Conservation (phyloP, 2,113 vertebrate species). For the Agelaius tricolor region DNA sequence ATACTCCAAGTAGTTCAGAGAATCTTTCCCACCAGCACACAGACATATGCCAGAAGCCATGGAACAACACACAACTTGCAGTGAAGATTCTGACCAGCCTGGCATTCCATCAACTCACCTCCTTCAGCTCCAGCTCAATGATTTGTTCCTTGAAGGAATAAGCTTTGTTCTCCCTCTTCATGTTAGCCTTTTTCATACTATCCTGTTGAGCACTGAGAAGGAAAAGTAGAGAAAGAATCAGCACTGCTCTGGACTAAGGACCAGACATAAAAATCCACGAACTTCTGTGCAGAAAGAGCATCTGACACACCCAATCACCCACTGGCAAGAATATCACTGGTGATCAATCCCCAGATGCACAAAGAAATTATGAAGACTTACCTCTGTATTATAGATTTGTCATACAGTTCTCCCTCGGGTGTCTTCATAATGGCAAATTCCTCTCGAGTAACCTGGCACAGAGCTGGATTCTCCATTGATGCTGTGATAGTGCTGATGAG, state of each 20-base stretch:
- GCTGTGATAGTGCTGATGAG: slow-evolving; percentile 84
- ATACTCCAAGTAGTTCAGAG: neutral
- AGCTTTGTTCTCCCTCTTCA: slow-evolving; percentile 97
- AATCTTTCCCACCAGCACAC: neutral
- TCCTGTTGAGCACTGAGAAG: slow-evolving; percentile 89
- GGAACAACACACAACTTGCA: neutral
- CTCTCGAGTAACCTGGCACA: slow-evolving; percentile 87
- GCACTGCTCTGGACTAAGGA: neutral
- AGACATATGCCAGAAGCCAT: neutral
- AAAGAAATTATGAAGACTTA: slow-evolving; percentile 33
- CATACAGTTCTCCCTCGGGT: slow-evolving; percentile 88
- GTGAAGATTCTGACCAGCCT: neutral
- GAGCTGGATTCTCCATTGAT: slow-evolving; percentile 80
- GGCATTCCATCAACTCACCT: slow-evolving; percentile 74
- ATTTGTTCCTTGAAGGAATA: slow-evolving; percentile 99
- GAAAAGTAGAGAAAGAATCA: neutral
- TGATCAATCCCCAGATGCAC: neutral
- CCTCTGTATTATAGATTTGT: slow-evolving; percentile 95
- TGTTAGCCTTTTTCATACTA: slow-evolving; percentile 91
- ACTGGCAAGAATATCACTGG: neutral
- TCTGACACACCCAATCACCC: neutral
- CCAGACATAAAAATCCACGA: neutral
- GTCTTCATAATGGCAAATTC: slow-evolving; percentile 93
- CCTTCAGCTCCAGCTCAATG: slow-evolving; percentile 95
- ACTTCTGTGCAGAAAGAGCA: neutral